Evolutionary conservation across 2,888 invertebrate genomes (phyloP), one percentile per base, ranked within the genome.

Genomic region (Prionchulus punctatus): DNA sequence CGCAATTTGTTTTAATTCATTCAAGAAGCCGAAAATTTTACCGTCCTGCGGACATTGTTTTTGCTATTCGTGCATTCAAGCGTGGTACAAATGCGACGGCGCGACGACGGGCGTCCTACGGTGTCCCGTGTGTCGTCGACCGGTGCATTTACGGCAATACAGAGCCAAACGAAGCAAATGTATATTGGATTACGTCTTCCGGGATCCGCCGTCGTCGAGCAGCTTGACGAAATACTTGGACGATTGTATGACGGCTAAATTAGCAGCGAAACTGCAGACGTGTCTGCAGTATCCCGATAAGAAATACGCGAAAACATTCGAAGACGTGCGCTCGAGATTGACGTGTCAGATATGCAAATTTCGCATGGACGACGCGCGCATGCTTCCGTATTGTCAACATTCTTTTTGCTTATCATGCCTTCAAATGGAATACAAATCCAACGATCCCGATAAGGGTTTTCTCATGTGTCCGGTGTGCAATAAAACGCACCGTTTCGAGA

Each of bases 321-420:
- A 7, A 18, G 18, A 12, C 36, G 36, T 36, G 12, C 36, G 36
- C 36, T 7, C 7, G 7, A 7, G 36, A 7, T 18, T 50, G 21
- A 50, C 15, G 4, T 53, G 53, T 25, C 28, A 36, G 21, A 4
- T 36, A 18, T 53, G 53, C 23, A 21, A 23, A 18, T 23, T 23
- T 21, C 12, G 21, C 18, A 12, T 53, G 53, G 30, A 53, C 12
- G 31, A 53, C 23, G 36, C 53, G 18, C 53, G 53, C 15, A 53
- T 53, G 53, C 26, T 53, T 12, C 53, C 53, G n/a, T 12, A 3
- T 30, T 53, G 53, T 25, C 53, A 36, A 21, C 53, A 53, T 30
- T 30, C 30, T 15, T 53, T 30, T 30, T 53, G 53, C 42, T n/a
- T 36, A 4, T 15, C 31, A 2, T 53, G 53, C 53, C 23, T 53